Base-by-base conservation (phyloP, 1,140 invertebrate species). In the Aphis craccivora region DNA sequence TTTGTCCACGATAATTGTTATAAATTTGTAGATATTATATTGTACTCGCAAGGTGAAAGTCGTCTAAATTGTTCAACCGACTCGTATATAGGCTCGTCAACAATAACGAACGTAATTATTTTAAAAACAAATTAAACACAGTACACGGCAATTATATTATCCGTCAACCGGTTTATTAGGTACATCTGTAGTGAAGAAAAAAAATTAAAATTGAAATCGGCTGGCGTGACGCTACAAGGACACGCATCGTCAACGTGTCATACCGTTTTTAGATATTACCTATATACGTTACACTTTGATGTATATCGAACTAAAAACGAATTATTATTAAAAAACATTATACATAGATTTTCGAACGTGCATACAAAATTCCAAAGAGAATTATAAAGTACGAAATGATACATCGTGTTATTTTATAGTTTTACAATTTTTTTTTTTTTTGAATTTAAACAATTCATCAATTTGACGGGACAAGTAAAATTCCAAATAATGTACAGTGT, bases 61-160 rank as follows among this genome's bases (percentile, higher is more conserved):
- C 48, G 87, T 55, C 2, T 51, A 37, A 37, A 89, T 89, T 55
- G 35, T 89, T 55, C 48, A n/a, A 51, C 45, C 5, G 45, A 51
- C 45, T 30, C 14, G 5, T 86, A 43, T 86, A 76, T 35, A 76
- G 60, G 45, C 9, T 53, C 45, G 48, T 53, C 60, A 76, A 76
- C 45, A 37, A 89, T n/a, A 55, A 89, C 23, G 51, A 89, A 89
- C 2, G 11, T 55, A 89, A 89, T 25, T 53, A 37, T 40, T 51
- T 51, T 35, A 22, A 35, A 55, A 89, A 89, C 87, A 53, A 89
- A 89, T 89, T 89, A 89, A 89, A 89, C 87, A 20, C n/a, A 51
- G 87, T 89, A 40, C 35, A 89, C 35, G 87, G 51, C 87, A 55
- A 89, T 89, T 89, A 55, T 89, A 53, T 55, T 89, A 37, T 55